A percentile compares a stretch with the other conserved stretches of the same genome.
Evolutionary conservation across 2,888 invertebrate genomes (phyloP).

Genomic region (Rhamphomyia laevipes): DNA sequence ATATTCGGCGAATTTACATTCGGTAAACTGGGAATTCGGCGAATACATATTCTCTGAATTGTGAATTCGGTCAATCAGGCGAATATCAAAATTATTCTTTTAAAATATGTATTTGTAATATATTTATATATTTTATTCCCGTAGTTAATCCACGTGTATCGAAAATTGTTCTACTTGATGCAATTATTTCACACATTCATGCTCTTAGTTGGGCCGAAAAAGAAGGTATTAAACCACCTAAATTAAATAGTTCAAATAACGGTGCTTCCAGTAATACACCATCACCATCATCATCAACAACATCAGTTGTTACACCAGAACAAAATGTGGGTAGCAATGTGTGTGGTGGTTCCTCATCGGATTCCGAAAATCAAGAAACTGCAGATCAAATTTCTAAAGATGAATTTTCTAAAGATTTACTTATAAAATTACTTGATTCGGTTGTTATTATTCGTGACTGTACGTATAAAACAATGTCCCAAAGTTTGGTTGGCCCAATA

Average conservation of each 20-base stretch:
- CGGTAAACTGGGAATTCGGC: too few relatives aligned
- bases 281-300: constrained; percentile 11
- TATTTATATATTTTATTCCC: constrained; percentile 5
- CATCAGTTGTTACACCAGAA: constrained; percentile 18
- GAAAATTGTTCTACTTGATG: constrained; percentile 32
- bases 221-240: constrained; percentile 27
- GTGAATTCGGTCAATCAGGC: too few relatives aligned
- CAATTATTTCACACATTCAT: constrained; percentile 33
- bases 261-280: constrained; percentile 15
- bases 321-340: constrained; percentile 19
- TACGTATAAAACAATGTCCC: constrained; percentile 30
- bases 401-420: constrained; percentile 24
- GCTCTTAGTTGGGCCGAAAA: constrained; percentile 33
- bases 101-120: not conserved
- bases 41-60: too few relatives aligned
- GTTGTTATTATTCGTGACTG: constrained; percentile 28
- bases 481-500: constrained; percentile 28
- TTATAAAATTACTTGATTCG: constrained; percentile 28
- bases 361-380: constrained; percentile 16
- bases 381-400: constrained; percentile 14
- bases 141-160: constrained; percentile 32
- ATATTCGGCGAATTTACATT: too few relatives aligned
- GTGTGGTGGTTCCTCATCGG: constrained; percentile 17
- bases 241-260: constrained; percentile 19
- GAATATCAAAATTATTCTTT: too few relatives aligned